Evolutionary conservation across 2,888 invertebrate genomes (phyloP), one percentile per base, ranked within the genome.

Genomic region (Alloplasta piceator): DNA sequence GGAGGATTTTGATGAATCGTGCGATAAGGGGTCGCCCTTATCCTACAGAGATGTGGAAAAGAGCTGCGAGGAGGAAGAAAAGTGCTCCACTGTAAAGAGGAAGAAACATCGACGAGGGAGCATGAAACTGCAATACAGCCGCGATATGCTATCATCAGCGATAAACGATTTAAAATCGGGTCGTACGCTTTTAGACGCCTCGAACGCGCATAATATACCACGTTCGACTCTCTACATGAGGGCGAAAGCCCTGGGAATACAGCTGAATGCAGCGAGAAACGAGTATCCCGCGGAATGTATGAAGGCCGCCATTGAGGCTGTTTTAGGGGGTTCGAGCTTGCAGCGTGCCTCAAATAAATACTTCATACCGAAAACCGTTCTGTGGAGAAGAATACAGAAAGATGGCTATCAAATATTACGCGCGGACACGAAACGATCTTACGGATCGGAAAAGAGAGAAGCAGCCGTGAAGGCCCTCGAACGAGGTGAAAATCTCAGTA

Each of bases 331-430:
- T 64, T 89, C 92, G 39, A 93, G 93, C 80, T 85, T 93, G 46
- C 92, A 93, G 80, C 90, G 91, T 67, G 92, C 93, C 41, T 89
- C 93, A 14, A 92, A 92, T 79, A 89, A 89, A 86, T 92, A 87
- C 82, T 89, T 90, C 50, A 92, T 93, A 80, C 93, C 93, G 10
- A 93, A 93, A 87, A 93, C 93, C 16, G 93, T 93, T 10, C 87
- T 93, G 16, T 93, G 93, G 93, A 86, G 93, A 70, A 87, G 92
- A 80, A 92, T 93, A 79, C 92, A 92, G 75, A 93, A 92, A 82
- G 92, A 92, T 79, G 90, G 91, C 0, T 89, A 88, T 84, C 86
- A 89, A 68, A 88, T 89, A 63, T 75, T 89, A 10, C 88, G 91
- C 60, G 84, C 88, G 0, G 91, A 91, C 68, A 83, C 85, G 75